Evolutionary conservation across 2,888 invertebrate genomes (phyloP), one percentile per base, ranked within the genome.

Genomic region (Omphaloscelis lunosa): DNA sequence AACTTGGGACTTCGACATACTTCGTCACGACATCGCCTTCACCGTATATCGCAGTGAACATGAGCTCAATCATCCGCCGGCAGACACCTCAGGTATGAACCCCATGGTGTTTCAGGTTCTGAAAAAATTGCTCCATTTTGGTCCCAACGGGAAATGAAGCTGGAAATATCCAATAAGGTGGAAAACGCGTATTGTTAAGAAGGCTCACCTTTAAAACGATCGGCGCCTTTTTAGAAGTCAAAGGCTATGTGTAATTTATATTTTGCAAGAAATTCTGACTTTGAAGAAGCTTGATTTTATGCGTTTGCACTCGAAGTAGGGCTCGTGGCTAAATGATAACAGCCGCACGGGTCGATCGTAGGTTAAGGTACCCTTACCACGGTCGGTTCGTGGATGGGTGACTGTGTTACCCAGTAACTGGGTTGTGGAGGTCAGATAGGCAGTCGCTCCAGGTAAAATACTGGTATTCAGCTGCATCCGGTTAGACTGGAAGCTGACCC

Each of bases 1-100:
- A 65, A 99, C 99, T 41, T 99, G 99, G 99, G 99, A 99, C 96
- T 99, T 99, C 95, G 99, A 99, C 96, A 98, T 99, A 72, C 97
- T 99, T 93, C 98, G 99, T 41, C 98, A 98, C 91, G 98, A 99
- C 94, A 98, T 99, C 88, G 97, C 98, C 82, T 99, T 99, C 96
- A 98, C 98, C 12, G 98, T 99, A 67, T 97, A 95, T 92, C 93
- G 96, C 75, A 94, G 93, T 61, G 90, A 92, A 29, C 90, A 90
- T n/a, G 93, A 94, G 51, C 89, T 95, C 65, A 77, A 86, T 11
- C 87, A 87, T 23, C 83, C 91, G 1, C 82, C 87, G 0, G 90
- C 91, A 70, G 91, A 90, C 70, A 82, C 84, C 45, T 88, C 93
- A 65, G 95, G 95, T 94, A 87, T 72, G 58, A 5, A 0, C 3